phyloP scores from a whole-genome alignment of 2,797 vertebrate species.

The Micrastur ruficollis region DNA sequence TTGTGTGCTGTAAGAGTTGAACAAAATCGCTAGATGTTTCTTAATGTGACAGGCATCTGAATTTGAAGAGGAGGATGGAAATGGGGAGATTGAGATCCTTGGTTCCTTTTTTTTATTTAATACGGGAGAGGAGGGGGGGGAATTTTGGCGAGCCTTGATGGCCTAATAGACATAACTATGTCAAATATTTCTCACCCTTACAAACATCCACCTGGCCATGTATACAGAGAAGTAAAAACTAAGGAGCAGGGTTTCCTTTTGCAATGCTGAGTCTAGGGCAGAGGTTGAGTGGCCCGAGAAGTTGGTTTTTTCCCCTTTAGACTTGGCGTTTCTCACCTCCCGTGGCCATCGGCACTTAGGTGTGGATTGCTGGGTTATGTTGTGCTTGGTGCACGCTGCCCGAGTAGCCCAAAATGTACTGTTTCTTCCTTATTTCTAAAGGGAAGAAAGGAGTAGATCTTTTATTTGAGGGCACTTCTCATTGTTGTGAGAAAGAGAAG shows the following conservation, averaged over 20 bases:
- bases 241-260: background rate
- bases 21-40: background rate
- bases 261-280: background rate
- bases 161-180: background rate
- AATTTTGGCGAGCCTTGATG: background rate
- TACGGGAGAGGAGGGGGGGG: background rate
- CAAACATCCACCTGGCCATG: background rate
- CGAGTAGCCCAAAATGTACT: background rate
- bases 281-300: background rate
- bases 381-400: background rate
- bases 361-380: background rate
- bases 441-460: background rate
- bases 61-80: background rate
- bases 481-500: background rate
- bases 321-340: background rate
- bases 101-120: background rate
- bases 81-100: background rate
- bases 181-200: background rate
- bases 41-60: background rate
- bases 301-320: background rate
- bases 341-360: background rate
- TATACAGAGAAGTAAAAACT: background rate
- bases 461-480: background rate
- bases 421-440: background rate
- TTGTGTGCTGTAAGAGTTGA: background rate